Percentiles rank a stretch among this genome's conserved stretches.
phyloP scores from a whole-genome alignment of 2,797 vertebrate species.

The Enteromius unitaeniatus region DNA sequence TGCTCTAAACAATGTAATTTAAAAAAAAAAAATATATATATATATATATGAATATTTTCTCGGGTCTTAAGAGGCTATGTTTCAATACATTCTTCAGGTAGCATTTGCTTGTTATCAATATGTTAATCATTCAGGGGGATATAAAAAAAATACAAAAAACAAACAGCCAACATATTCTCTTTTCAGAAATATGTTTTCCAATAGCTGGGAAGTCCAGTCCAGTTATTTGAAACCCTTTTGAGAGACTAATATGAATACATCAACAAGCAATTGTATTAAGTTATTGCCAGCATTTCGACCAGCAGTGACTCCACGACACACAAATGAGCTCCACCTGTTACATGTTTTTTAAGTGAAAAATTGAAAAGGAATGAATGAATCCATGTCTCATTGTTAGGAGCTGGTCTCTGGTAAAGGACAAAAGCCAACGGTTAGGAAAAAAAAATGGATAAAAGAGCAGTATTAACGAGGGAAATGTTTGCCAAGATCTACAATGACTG shows the following conservation, averaged over 20 bases:
- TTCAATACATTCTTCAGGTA: neutral
- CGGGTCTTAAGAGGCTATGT: no score
- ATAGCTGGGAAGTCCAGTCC: neutral
- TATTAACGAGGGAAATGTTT: constrained; percentile 24
- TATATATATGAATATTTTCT: no score
- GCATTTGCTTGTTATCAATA: neutral
- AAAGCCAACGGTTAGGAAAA: neutral
- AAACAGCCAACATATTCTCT: neutral
- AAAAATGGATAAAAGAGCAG: neutral
- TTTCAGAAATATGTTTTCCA: neutral
- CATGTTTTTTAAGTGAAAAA: neutral
- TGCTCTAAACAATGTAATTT: no score
- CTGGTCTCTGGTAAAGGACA: neutral
- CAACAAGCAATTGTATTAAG: neutral
- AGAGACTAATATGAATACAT: neutral
- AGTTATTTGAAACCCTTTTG: neutral
- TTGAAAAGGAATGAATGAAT: neutral
- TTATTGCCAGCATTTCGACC: neutral
- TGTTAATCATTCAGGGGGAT: neutral
- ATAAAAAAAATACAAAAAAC: neutral
- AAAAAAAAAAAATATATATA: no score
- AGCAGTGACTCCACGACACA: neutral
- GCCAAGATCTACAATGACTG: constrained; percentile 17
- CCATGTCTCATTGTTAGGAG: constrained; percentile 12
- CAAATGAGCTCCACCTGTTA: neutral